Base-by-base conservation (phyloP, 1,140 invertebrate genomes). In the Harpegnathos saltator region DNA sequence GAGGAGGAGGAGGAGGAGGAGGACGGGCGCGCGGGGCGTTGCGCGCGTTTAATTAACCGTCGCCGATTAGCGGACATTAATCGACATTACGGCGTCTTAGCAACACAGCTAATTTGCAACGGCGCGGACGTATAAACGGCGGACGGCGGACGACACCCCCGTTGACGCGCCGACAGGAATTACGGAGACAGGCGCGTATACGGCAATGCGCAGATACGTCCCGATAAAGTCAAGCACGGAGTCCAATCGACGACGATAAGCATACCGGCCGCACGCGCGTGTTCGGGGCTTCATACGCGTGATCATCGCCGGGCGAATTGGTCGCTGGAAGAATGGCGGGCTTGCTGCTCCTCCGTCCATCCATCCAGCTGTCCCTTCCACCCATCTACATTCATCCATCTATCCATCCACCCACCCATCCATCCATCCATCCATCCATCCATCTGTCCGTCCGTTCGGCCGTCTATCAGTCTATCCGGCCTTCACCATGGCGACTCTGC, bases 301-400 rank as follows among this genome's bases (percentile, higher is more conserved):
- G 81, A 89, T 89, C 87, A 84, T 59, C 83, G 62, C 61, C 58
- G 78, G 63, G 71, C 84, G 84, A 86, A 88, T 89, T 85, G 83
- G 85, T 84, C 81, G 81, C 66, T 66, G 69, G 84, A 89, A 89
- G 84, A 86, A 89, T 58, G 80, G 66, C n/a, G 74, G 44, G 54
- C 50, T 59, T 71, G 78, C 38, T 83, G 29, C 86, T 58, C 19
- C 80, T 87, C 52, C 48, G 44, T 66, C 54, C 75, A 80, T 81
- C 72, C 73, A 77, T 75, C 75, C 54, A 68, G 81, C 50, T 59
- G 63, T 65, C 44, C 44, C 26, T 33, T 24, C 54, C 26, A 69
- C 15, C 65, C 17, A 58, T n/a, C 17, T n/a, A n/a, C 69, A 48
- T 50, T 26, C 29, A 5, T 33, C 29, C 5, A 5, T 33, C 65